These are phyloP conservation scores for Fragum fragum DNA, from an alignment of 2,888 invertebrate species.

Conservation along the genomic window DNA sequence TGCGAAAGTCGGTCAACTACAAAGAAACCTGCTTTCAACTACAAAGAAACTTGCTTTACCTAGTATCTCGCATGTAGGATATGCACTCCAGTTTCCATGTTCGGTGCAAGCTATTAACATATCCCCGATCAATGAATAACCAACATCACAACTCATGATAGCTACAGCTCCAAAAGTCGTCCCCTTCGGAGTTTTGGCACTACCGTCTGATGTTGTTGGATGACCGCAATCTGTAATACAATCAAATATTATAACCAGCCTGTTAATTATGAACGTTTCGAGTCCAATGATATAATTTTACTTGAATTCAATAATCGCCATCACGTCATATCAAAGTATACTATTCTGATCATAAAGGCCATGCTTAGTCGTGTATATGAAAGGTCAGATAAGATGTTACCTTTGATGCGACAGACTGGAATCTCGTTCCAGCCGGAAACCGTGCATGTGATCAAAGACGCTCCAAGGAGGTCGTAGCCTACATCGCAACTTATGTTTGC, in stretches of 20 bases:
- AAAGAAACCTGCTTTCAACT: too few species aligned
- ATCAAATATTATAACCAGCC: background rate
- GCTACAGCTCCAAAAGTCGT: slow-evolving; percentile 11
- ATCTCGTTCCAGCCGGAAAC: slow-evolving; percentile 28
- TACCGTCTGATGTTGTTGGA: slow-evolving; percentile 26
- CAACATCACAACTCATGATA: slow-evolving; percentile 29
- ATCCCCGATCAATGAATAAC: slow-evolving; percentile 23
- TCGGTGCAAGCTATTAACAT: background rate
- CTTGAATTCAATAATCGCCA: too few species aligned
- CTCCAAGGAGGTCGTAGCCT: slow-evolving; percentile 32
- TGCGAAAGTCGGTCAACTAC: background rate
- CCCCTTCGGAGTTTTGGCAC: slow-evolving; percentile 12
- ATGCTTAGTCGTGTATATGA: background rate
- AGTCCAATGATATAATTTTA: too few species aligned
- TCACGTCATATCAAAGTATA: too few species aligned
- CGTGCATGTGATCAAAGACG: background rate
- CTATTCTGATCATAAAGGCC: background rate
- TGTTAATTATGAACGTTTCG: too few species aligned
- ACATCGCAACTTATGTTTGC: slow-evolving; percentile 36
- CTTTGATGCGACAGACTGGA: slow-evolving; percentile 24
- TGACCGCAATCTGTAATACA: slow-evolving; percentile 35
- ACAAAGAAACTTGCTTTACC: background rate
- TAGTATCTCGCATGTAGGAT: background rate
- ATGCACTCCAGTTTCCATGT: slow-evolving; percentile 3
- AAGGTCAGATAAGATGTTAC: background rate